Conservation (phyloP, 35 echinoderm and acorn worm species). For the Patiria miniata region DNA sequence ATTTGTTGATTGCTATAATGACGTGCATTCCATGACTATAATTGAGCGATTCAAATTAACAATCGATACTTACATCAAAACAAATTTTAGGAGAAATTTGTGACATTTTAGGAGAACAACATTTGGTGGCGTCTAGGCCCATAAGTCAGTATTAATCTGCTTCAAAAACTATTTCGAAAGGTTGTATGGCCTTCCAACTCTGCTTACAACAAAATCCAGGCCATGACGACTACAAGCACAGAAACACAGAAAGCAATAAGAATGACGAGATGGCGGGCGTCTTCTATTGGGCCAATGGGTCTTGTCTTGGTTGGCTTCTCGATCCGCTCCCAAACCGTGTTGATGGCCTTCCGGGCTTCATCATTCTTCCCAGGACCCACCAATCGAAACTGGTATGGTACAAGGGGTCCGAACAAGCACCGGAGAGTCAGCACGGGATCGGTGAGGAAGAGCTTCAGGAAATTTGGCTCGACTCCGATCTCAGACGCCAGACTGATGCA, state of each 20-base stretch:
- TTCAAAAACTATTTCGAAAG: no score
- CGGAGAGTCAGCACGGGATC: conserved; percentile 64
- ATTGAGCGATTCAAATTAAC: no score
- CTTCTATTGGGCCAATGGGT: not conserved
- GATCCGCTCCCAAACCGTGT: conserved; percentile 69
- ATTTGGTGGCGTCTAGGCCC: no score
- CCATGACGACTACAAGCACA: not conserved
- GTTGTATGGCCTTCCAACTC: no score
- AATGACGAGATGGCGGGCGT: not conserved
- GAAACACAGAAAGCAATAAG: not conserved
- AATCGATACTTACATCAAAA: no score
- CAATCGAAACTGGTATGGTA: conserved; percentile 72
- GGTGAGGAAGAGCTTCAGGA: conserved; percentile 53
- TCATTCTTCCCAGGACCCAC: conserved; percentile 61
- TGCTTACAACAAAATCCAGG: not conserved
- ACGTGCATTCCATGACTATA: no score
- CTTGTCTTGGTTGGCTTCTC: conserved; percentile 51
- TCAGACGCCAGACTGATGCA: conserved; percentile 70
- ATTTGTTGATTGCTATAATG: no score
- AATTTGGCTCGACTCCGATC: conserved; percentile 72
- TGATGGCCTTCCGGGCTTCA: conserved; percentile 69
- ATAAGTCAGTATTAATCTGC: no score
- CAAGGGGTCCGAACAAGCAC: conserved; percentile 53
- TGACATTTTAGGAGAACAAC: no score
- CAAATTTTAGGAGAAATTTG: no score